Conservation (phyloP, 1,140 invertebrate species). For the Musca vetustissima region DNA sequence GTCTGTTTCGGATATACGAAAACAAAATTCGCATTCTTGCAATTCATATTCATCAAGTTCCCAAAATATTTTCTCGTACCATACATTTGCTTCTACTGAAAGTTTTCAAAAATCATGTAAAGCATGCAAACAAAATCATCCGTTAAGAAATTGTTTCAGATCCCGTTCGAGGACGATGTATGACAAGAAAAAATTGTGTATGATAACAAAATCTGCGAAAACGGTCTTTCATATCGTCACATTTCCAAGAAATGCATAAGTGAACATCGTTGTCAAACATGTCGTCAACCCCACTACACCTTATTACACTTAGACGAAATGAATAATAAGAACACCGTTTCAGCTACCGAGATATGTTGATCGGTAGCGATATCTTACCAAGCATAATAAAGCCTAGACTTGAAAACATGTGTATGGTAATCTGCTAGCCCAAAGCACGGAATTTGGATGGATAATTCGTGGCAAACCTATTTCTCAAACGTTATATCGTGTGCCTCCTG, state of each 20-base stretch:
- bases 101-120: background rate
- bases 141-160: background rate
- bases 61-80: background rate
- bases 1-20: background rate
- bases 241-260: background rate
- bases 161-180: background rate
- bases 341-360: too few species aligned
- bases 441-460: too few species aligned
- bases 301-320: background rate
- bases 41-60: background rate
- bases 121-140: background rate
- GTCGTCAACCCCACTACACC: background rate
- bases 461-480: too few species aligned
- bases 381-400: too few species aligned
- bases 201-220: background rate
- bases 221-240: background rate
- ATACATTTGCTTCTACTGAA: background rate
- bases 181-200: background rate
- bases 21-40: background rate
- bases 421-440: too few species aligned
- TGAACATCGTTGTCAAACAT: background rate
- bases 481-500: too few species aligned
- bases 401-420: too few species aligned
- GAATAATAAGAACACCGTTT: too few species aligned
- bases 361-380: too few species aligned